Conservation (phyloP, 2,113 vertebrate genomes). For the Prochilodus magdalenae region DNA sequence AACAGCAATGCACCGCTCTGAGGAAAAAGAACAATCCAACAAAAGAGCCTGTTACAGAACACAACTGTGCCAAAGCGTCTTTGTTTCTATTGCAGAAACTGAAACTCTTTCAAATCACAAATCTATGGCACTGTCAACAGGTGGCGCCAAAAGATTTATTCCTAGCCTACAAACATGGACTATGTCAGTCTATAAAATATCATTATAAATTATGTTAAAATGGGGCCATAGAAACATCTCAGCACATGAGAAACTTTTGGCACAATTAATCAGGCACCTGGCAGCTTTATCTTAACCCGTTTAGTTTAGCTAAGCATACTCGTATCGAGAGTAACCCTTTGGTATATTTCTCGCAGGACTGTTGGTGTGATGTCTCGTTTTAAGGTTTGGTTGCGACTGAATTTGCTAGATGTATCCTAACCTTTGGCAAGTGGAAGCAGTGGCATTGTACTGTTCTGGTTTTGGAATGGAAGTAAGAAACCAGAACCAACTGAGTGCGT, state of each 20-base stretch:
- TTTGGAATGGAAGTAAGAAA: too few species aligned
- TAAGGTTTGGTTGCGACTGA: neutral
- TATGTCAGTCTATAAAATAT: neutral
- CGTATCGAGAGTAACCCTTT: neutral
- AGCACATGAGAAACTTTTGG: neutral
- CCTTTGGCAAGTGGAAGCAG: too few species aligned
- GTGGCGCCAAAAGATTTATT: slow-evolving; percentile 22
- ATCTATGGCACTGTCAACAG: neutral
- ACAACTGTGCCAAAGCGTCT: neutral
- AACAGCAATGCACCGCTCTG: neutral
- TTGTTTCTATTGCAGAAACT: neutral
- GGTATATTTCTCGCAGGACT: neutral
- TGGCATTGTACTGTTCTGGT: too few species aligned
- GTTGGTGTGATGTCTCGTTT: neutral
- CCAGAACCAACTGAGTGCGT: too few species aligned
- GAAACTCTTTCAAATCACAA: neutral
- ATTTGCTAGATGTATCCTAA: too few species aligned
- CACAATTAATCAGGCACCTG: neutral
- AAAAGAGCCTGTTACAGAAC: neutral
- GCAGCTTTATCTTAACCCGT: neutral
- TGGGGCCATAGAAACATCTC: neutral
- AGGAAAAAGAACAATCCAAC: neutral
- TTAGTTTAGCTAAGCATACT: neutral
- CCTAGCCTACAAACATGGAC: neutral
- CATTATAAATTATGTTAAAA: neutral